Percentiles rank a stretch among this genome's conserved stretches.
These are phyloP conservation scores for Drosophila lutescens DNA, from an alignment of 2,888 invertebrate species.

Conservation along the genomic window DNA sequence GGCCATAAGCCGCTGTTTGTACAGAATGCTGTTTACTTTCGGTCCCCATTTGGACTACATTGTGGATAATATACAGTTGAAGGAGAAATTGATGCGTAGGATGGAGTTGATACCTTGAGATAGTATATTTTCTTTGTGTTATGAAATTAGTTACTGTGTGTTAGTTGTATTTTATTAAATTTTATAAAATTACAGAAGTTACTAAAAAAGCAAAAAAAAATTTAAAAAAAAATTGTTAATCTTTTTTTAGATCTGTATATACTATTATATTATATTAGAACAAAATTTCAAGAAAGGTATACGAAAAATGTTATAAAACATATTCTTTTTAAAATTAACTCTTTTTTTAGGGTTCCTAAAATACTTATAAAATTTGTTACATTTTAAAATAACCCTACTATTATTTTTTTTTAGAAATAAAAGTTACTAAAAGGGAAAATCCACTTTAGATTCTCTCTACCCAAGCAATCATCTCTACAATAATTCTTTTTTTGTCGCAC, in stretches of 20 bases:
- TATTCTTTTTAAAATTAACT: no score
- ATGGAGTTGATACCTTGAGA: constrained; percentile 2
- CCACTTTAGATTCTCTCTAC: background rate
- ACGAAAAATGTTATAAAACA: no score
- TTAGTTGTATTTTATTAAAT: background rate
- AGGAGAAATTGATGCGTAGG: background rate
- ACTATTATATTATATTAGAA: no score
- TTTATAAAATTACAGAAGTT: no score
- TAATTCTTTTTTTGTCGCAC: constrained; percentile 20
- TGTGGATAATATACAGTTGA: background rate
- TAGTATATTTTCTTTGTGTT: background rate
- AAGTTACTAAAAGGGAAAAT: background rate
- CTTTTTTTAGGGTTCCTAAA: no score
- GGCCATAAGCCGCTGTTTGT: constrained; percentile 14
- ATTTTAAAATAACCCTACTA: no score
- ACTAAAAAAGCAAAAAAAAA: no score
- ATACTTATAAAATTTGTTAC: no score
- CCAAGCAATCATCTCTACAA: constrained; percentile 7
- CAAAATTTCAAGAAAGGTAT: no score
- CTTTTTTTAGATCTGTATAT: no score
- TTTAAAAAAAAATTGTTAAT: no score
- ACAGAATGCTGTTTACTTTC: constrained; percentile 19
- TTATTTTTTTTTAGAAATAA: no score
- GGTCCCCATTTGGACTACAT: constrained; percentile 6
- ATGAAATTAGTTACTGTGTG: background rate